Evolutionary conservation across 2,888 invertebrate genomes (phyloP).

Genomic region (Melanargia galathea): DNA sequence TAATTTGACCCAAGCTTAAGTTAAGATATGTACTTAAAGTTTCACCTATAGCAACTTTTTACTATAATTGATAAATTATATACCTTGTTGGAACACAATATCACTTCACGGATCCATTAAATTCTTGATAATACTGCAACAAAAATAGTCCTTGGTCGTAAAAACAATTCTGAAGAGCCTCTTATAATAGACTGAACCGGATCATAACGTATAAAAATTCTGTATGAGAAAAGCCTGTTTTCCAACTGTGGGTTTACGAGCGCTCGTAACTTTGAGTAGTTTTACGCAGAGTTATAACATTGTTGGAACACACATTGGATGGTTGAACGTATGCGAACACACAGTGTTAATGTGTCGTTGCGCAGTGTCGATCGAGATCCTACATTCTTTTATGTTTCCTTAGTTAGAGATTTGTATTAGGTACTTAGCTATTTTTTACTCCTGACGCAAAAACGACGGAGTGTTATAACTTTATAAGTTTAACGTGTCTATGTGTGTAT

Average conservation of each 20-base stretch:
- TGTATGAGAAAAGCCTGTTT: conserved; percentile 54
- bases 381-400: not conserved
- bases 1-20: too few species aligned
- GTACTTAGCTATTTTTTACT: not conserved
- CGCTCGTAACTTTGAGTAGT: conserved; percentile 42
- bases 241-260: conserved; percentile 49
- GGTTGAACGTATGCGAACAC: conserved; percentile 13
- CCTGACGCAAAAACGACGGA: too few species aligned
- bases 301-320: conserved; percentile 28
- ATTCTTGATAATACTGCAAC: conserved; percentile 50
- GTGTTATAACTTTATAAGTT: too few species aligned
- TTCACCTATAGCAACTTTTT: not conserved
- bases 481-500: too few species aligned
- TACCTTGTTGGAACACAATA: conserved; percentile 23
- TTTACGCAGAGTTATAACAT: conserved; percentile 27
- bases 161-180: conserved; percentile 51
- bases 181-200: conserved; percentile 58
- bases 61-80: conserved; percentile 2
- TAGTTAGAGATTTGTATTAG: not conserved
- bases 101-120: conserved; percentile 31
- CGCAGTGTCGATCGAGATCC: conserved; percentile 17
- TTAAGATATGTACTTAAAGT: not conserved
- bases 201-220: conserved; percentile 65
- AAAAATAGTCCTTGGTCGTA: conserved; percentile 53
- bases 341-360: conserved; percentile 30